Base-by-base conservation (phyloP, 2,113 vertebrate species). In the Tupaia tana region DNA sequence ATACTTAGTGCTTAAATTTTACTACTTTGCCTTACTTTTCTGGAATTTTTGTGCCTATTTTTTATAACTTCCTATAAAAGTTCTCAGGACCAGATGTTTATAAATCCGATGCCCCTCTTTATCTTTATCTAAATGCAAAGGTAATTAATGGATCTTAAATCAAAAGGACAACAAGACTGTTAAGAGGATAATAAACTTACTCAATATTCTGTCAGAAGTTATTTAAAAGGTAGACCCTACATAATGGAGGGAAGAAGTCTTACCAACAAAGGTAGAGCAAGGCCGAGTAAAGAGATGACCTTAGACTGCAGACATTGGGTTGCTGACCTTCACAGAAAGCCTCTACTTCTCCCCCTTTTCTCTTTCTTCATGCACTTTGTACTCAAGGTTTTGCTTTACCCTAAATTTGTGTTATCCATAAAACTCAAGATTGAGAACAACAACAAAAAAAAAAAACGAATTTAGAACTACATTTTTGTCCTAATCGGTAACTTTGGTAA, bases 171-270 rank as follows among this genome's bases (percentile, higher is more conserved):
- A 83, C 0, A 74, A 58, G 34, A 70, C 18, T 71, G 29, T 56
- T 86, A 61, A 24, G 58, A 90, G 34, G 24, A 52, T 56, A 92
- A 81, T 24, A 3, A 82, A 82, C 43, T 22, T 82, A 69, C 86
- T 90, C 66, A 80, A 22, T 86, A 96, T 84, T 75, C 67, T 87
- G 24, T 81, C 89, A 87, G 83, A 59, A 91, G 89, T 94, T 84
- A 59, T 93, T 87, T 90, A n/a, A 64, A 89, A 95, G 94, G 84
- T 18, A 90, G 74, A 43, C 58, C 27, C 67, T 58, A 71, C 9
- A 6, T 89, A 91, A 93, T 4, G 77, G 15, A n/a, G 27, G 20
- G 24, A 69, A 63, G 11, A 22, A 66, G 25, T 58, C 16, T 59
- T 22, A 87, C 3, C 78, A 70, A 29, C 27, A 96, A 83, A 90